Base-by-base conservation (phyloP, 2,113 vertebrate genomes). In the Megaptera novaeangliae region DNA sequence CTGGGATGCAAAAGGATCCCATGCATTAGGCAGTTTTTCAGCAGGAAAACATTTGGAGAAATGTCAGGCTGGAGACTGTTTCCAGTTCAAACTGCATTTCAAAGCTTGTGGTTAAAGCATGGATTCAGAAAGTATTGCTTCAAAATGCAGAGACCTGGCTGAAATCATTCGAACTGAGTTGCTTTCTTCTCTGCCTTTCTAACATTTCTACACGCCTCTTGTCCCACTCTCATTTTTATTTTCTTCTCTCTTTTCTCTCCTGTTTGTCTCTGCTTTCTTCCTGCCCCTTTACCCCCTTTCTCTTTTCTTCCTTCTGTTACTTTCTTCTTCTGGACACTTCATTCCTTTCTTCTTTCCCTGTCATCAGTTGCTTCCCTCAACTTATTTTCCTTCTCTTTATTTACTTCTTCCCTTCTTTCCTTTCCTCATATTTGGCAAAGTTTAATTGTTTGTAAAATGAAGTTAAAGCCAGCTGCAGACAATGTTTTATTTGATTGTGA, bases 1-100 rank as follows among this genome's bases (percentile, higher is more conserved):
- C 68, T 98, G 86, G 87, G 86, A 98, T 78, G 71, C 96, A 94
- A 84, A 82, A 94, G 96, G 63, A 69, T 94, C 83, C 85, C 80
- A 55, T 81, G 89, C 72, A 92, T 46, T 74, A 84, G 15, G 61
- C 57, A 97, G 20, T 81, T 94, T 96, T 93, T 94, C 57, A 82
- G 29, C 72, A 90, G 49, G 80, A 84, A 95, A 95, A 93, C 29
- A 23, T n/a, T 95, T 44, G 69, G 93, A 93, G 44, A 77, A 91
- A 92, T 87, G 95, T 96, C 84, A 98, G 74, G 29, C 15, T 80
- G 34, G 34, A 96, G 64, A 13, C 27, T 83, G 8, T 31, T 49
- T 85, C 91, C 72, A 95, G n/a, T 27, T 77, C 23, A 80, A 84
- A 87, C 49, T 71, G 21, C 46, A 87, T 87, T 95, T 95, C 31